Evolutionary conservation across 2,888 invertebrate genomes (phyloP).

Genomic region (Empis stercorea): DNA sequence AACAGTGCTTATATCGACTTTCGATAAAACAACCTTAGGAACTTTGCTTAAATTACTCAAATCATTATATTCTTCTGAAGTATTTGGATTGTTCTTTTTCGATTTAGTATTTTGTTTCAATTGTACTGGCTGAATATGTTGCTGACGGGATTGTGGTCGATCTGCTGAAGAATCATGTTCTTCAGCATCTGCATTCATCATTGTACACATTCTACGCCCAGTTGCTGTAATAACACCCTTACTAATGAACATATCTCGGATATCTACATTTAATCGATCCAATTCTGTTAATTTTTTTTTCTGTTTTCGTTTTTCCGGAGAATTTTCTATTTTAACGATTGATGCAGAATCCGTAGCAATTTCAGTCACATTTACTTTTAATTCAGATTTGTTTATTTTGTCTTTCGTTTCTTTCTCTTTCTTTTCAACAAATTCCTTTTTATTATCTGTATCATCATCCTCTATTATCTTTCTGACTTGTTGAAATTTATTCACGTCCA

Average conservation of each 20-base stretch:
- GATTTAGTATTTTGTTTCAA: not conserved
- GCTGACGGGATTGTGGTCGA: not conserved
- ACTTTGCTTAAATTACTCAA: too few species aligned
- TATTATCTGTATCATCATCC: constrained; percentile 10
- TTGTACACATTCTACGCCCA: constrained; percentile 44
- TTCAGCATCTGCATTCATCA: constrained; percentile 24
- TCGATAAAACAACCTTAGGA: too few species aligned
- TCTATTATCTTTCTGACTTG: constrained; percentile 20
- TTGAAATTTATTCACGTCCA: constrained; percentile 20
- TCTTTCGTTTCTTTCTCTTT: not conserved
- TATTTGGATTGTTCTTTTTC: too few species aligned
- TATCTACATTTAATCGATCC: constrained; percentile 49
- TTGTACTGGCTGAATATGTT: not conserved
- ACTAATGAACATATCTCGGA: constrained; percentile 50
- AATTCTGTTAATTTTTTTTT: constrained; percentile 36
- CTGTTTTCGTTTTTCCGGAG: constrained; percentile 21
- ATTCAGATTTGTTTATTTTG: not conserved
- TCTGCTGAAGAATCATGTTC: not conserved
- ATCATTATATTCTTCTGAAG: too few species aligned
- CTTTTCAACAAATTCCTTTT: constrained; percentile 6
- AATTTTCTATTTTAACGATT: not conserved
- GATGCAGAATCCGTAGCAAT: not conserved
- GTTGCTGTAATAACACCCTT: constrained; percentile 45
- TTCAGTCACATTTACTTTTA: not conserved
- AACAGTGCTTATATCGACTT: too few species aligned